phyloP scores from a whole-genome alignment of 2,888 invertebrate genomes.

The Trichopria drosophilae region DNA sequence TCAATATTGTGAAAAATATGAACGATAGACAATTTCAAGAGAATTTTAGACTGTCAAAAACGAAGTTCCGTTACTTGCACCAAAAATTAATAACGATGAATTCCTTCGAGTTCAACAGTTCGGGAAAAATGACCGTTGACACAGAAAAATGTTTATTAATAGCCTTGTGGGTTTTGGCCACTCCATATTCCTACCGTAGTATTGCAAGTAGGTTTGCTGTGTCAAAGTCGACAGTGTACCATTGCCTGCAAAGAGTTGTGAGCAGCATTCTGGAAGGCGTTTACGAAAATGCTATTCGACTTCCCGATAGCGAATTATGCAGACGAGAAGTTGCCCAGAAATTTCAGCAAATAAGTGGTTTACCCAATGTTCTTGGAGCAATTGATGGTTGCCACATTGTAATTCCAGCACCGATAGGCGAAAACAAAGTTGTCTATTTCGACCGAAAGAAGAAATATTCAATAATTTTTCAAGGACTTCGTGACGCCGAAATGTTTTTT shows the following conservation, averaged over 20 bases:
- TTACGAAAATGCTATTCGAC: background rate
- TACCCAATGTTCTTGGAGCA: constrained; percentile 2
- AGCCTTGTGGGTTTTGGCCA: constrained; percentile 1
- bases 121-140: background rate
- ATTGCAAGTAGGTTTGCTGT: constrained; percentile 1
- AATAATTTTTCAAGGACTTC: constrained; percentile 1
- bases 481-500: constrained; percentile 2
- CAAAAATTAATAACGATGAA: background rate
- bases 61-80: background rate
- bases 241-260: background rate
- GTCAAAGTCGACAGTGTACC: background rate
- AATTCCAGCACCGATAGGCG: no score
- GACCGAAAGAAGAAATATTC: no score
- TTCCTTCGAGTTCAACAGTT: background rate
- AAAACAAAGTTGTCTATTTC: no score
- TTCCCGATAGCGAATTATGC: background rate
- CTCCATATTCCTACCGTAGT: constrained; percentile 1
- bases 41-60: constrained; percentile 4
- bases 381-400: constrained; percentile 1
- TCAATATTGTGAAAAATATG: no score
- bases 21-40: no score
- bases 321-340: background rate
- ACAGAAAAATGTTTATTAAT: background rate
- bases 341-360: background rate
- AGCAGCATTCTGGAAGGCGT: background rate